phyloP scores from a whole-genome alignment of 2,797 vertebrate species.

The Tokudaia muenninki region DNA sequence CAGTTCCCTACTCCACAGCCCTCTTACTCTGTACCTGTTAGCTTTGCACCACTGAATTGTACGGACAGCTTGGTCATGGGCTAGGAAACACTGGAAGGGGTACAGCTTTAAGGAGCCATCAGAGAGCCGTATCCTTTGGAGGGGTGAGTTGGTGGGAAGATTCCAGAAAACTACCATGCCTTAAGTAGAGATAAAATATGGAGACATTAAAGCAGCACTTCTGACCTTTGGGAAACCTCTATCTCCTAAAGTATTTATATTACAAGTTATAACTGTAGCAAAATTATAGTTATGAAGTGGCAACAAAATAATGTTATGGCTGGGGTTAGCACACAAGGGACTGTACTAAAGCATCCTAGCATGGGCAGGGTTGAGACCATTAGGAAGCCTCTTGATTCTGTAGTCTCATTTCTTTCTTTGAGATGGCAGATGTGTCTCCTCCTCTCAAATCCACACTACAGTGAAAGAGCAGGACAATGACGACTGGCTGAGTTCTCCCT shows the following conservation, averaged over 20 bases:
- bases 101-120: conserved; percentile 90
- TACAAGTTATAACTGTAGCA: neutral
- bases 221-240: neutral
- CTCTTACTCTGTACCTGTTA: conserved; percentile 89
- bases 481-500: conserved; percentile 12
- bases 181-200: conserved; percentile 76
- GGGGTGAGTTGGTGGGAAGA: conserved; percentile 91
- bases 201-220: conserved; percentile 16
- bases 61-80: conserved; percentile 93
- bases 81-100: conserved; percentile 93
- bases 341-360: neutral
- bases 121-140: conserved; percentile 90
- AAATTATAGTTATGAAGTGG: neutral
- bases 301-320: neutral
- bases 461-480: neutral
- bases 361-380: too few species aligned
- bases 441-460: neutral
- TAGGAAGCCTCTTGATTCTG: conserved; percentile 15
- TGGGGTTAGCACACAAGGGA: neutral
- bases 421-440: conserved; percentile 4
- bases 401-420: conserved; percentile 33
- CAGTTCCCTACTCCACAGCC: neutral
- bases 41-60: conserved; percentile 95
- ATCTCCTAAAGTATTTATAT: neutral
- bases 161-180: conserved; percentile 96